Percentiles rank a stretch among this genome's conserved stretches.
Conservation (phyloP, 2,888 invertebrate genomes). For the Argyresthia goedartella region DNA sequence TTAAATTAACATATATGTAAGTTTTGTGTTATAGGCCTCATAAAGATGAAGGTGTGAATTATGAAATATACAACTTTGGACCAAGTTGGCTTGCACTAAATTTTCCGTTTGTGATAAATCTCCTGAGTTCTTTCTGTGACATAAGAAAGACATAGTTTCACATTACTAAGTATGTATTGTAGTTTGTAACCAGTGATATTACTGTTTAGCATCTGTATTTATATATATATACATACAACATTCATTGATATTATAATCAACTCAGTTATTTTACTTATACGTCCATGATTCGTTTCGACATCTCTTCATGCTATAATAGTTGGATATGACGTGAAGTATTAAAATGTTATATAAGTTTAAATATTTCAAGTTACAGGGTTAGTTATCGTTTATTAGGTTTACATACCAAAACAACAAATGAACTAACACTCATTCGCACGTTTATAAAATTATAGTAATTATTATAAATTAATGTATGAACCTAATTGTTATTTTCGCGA, state of each 20-base stretch:
- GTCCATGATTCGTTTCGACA: no score
- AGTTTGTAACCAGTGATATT: slow-evolving; percentile 51
- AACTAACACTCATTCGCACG: no score
- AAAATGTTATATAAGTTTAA: no score
- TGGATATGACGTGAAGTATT: no score
- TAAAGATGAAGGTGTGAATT: no score
- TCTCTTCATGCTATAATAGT: no score
- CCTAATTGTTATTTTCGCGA: slow-evolving; percentile 8
- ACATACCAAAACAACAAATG: background rate
- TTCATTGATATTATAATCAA: background rate
- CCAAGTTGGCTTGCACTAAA: no score
- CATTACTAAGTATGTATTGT: slow-evolving; percentile 25
- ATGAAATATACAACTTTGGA: no score
- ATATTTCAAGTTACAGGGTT: slow-evolving; percentile 12
- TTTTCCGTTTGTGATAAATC: background rate
- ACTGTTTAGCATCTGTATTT: slow-evolving; percentile 30
- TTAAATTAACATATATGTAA: no score
- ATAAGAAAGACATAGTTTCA: slow-evolving; percentile 23
- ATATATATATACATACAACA: slow-evolving; percentile 11
- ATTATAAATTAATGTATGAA: no score
- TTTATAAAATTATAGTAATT: no score
- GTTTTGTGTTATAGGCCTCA: no score
- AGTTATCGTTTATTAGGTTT: slow-evolving; percentile 14
- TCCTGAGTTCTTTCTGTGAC: slow-evolving; percentile 20
- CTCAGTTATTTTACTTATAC: background rate